These are phyloP conservation scores for Axinella damicornis DNA, from an alignment of 37 sponge, comb jelly and placozoan species.

Conservation along the genomic window DNA sequence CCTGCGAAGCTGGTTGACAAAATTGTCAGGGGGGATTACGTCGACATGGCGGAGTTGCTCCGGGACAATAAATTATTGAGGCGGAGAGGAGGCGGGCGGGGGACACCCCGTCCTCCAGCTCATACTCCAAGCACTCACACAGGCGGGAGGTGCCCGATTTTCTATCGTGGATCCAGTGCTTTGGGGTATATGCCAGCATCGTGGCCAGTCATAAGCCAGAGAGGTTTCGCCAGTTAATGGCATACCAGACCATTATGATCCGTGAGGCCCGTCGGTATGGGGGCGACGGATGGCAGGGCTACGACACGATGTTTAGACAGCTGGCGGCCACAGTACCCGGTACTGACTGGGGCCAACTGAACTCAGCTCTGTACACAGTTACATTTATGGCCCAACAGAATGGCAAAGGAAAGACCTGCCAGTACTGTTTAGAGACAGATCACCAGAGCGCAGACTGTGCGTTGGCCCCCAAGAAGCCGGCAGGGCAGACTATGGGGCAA, in stretches of 20 bases:
- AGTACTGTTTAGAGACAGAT: neutral
- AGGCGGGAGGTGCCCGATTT: no score
- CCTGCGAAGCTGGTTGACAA: conserved; percentile 8
- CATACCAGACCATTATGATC: neutral
- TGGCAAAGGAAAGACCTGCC: neutral
- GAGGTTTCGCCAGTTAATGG: neutral
- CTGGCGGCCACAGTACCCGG: neutral
- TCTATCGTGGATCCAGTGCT: no score
- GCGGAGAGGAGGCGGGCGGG: neutral
- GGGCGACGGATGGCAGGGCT: neutral
- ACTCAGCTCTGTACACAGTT: neutral
- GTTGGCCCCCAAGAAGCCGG: neutral
- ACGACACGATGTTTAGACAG: neutral
- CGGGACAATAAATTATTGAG: conserved; percentile 34
- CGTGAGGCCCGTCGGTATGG: neutral
- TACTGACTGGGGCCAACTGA: neutral
- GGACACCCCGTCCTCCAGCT: neutral
- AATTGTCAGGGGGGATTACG: conserved; percentile 22
- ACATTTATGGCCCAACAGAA: neutral
- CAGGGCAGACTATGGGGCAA: neutral
- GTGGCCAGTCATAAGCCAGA: no score
- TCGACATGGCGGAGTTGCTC: conserved; percentile 28
- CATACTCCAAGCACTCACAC: no score
- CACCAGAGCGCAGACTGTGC: neutral
- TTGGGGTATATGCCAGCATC: no score